Conservation (phyloP, 2,888 invertebrate species). For the Drosophila maculinotata region DNA sequence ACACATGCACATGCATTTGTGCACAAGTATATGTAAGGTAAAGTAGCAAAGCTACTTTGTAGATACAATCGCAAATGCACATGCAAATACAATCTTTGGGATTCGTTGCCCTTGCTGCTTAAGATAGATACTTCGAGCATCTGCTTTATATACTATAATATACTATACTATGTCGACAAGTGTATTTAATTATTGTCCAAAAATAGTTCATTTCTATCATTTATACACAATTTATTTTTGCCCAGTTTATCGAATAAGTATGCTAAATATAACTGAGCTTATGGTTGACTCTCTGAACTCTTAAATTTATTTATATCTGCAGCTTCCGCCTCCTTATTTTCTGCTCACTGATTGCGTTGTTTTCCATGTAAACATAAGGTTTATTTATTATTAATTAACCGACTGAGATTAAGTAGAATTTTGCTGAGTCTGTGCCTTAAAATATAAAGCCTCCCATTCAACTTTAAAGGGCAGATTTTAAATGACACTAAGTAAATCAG, state of each 20-base stretch:
- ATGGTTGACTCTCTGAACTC: neutral
- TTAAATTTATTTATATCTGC: neutral
- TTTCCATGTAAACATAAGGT: neutral
- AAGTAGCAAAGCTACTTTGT: conserved; percentile 14
- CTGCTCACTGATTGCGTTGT: neutral
- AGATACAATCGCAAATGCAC: conserved; percentile 20
- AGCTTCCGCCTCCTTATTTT: neutral
- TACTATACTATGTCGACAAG: too few relatives aligned
- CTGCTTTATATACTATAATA: too few relatives aligned
- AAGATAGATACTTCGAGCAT: neutral
- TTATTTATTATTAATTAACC: neutral
- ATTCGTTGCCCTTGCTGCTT: neutral
- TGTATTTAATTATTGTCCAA: too few relatives aligned
- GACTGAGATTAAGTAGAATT: neutral
- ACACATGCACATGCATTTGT: neutral
- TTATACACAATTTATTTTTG: neutral
- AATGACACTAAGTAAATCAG: neutral
- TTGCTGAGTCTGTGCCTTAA: neutral
- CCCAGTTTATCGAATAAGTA: conserved; percentile 12
- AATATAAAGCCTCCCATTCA: neutral
- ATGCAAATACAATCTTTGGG: conserved; percentile 3
- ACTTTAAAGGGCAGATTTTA: neutral
- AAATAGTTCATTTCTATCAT: too few relatives aligned
- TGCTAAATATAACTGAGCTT: conserved; percentile 5
- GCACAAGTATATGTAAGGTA: neutral